Percentiles rank a stretch among this genome's conserved stretches.
Evolutionary conservation across 2,113 vertebrate genomes (phyloP).

Genomic region (Ictalurus furcatus): DNA sequence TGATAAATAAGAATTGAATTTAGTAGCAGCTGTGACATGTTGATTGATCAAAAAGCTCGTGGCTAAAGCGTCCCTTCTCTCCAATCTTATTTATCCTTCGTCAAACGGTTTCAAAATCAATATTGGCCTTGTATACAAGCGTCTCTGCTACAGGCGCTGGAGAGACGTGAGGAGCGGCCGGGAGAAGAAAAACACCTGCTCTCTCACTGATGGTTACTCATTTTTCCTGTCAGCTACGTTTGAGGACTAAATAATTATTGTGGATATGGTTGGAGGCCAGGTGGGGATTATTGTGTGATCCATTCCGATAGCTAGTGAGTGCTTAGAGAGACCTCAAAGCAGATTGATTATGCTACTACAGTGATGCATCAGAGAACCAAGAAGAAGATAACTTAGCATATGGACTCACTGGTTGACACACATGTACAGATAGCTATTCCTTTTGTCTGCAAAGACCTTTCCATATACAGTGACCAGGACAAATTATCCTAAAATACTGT

Average conservation of each 20-base stretch:
- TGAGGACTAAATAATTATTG: conserved; percentile 83
- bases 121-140: conserved; percentile 83
- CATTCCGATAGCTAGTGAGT: conserved; percentile 75
- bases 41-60: conserved; percentile 98
- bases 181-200: conserved; percentile 80
- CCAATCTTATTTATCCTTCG: conserved; percentile 93
- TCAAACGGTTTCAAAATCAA: conserved; percentile 94
- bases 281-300: conserved; percentile 77
- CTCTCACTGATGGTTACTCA: conserved; percentile 80
- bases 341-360: conserved; percentile 63
- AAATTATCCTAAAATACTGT: not conserved
- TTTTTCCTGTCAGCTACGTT: conserved; percentile 87
- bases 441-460: conserved; percentile 2
- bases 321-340: conserved; percentile 74
- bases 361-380: conserved; percentile 69
- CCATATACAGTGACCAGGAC: not conserved
- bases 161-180: conserved; percentile 53
- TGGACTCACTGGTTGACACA: conserved; percentile 39
- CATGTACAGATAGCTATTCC: not conserved
- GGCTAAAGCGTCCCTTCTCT: conserved; percentile 89
- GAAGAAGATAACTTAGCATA: conserved; percentile 66
- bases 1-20: conserved; percentile 99
- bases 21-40: conserved; percentile 90
- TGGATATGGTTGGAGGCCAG: conserved; percentile 77
- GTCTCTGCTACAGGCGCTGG: conserved; percentile 78